phyloP scores from a whole-genome alignment of 2,888 invertebrate species.

The Drosophila yooni region DNA sequence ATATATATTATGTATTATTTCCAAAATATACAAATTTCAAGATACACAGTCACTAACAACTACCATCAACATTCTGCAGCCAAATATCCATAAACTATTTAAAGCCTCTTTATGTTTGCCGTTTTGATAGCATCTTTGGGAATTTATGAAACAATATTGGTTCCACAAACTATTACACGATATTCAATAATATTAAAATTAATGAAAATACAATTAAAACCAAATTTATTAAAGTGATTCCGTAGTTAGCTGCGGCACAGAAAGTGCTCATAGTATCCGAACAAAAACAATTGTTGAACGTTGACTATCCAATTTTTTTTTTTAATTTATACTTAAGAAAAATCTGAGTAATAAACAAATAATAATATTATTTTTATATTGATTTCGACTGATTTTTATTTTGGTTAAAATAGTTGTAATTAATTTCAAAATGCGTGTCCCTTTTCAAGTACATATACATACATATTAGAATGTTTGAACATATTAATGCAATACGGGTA shows the following conservation, averaged over 20 bases:
- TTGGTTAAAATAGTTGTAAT: neutral
- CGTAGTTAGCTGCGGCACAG: neutral
- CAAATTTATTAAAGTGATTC: neutral
- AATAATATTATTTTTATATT: neutral
- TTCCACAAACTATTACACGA: neutral
- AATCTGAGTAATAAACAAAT: neutral
- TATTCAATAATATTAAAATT: neutral
- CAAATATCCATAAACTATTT: neutral
- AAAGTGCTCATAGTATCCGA: neutral
- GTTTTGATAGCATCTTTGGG: neutral
- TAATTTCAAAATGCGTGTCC: neutral
- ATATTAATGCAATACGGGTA: neutral
- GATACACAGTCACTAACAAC: neutral
- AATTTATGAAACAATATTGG: neutral
- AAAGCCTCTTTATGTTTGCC: no score
- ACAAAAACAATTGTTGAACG: neutral
- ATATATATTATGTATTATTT: neutral
- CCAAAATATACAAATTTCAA: neutral
- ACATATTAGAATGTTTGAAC: neutral
- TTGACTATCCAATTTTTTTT: neutral
- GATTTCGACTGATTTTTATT: neutral
- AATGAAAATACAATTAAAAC: neutral
- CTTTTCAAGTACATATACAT: neutral
- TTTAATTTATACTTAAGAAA: neutral
- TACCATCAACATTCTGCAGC: neutral